A percentile compares a stretch with the other conserved stretches of the same genome.
Evolutionary conservation across 2,888 invertebrate genomes (phyloP).

Genomic region (Dicranocentrus wangi): DNA sequence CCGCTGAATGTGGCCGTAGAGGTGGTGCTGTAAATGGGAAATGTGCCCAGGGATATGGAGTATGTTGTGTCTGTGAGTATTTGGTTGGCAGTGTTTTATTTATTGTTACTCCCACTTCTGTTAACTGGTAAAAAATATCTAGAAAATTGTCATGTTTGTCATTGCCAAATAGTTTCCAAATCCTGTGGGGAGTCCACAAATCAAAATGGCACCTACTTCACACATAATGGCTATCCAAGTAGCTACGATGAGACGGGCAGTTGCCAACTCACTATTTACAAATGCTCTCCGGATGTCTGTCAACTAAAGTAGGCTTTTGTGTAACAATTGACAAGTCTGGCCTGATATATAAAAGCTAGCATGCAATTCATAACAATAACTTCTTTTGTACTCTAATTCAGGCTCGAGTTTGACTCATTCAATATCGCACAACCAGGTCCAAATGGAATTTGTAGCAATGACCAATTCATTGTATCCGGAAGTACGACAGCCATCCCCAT

Average conservation of each 20-base stretch:
- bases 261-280: slow-evolving; percentile 87
- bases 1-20: slow-evolving; percentile 82
- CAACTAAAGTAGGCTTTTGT: slow-evolving; percentile 81
- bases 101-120: too few relatives aligned
- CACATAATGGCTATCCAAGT: slow-evolving; percentile 87
- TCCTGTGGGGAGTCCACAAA: slow-evolving; percentile 85
- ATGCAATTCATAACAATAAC: neutral
- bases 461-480: slow-evolving; percentile 89
- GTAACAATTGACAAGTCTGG: neutral
- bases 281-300: slow-evolving; percentile 85
- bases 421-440: slow-evolving; percentile 84
- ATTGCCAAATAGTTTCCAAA: slow-evolving; percentile 85
- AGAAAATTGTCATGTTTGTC: too few relatives aligned
- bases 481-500: slow-evolving; percentile 84
- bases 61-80: slow-evolving; percentile 84
- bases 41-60: slow-evolving; percentile 86
- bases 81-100: too few relatives aligned
- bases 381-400: slow-evolving; percentile 73
- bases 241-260: slow-evolving; percentile 85
- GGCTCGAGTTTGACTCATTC: slow-evolving; percentile 87
- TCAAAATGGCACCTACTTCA: slow-evolving; percentile 90
- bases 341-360: too few relatives aligned
- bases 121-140: too few relatives aligned
- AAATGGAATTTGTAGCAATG: slow-evolving; percentile 85
- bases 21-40: slow-evolving; percentile 78